Base-by-base conservation (phyloP, 2,888 invertebrate species). In the Germaria angustata region DNA sequence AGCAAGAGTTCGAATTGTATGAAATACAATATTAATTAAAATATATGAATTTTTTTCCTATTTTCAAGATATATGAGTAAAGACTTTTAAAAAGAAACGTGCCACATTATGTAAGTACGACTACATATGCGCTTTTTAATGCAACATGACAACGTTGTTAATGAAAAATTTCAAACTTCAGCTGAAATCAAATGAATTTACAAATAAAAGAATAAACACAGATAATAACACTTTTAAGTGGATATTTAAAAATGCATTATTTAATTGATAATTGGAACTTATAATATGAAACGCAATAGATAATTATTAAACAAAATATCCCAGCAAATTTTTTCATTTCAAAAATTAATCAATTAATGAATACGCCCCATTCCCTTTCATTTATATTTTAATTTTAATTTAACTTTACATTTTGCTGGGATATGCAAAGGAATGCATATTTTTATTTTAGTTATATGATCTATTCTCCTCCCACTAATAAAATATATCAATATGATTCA, bases 391-490 rank as follows among this genome's bases (percentile, higher is more conserved):
- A n/a, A n/a, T n/a, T n/a, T n/a, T n/a, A n/a, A 9, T 8, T 9
- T 9, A 17, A 2, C 44, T 44, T 2, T 44, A 17, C 20, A 44
- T 44, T 44, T 44, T 13, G 44, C 44, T 44, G 44, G 44, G 44
- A 44, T 44, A 44, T 44, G 44, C 7, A 2, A 44, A 5, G 9
- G 2, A 39, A 39, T 39, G n/a, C 4, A 39, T 39, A n/a, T 4
- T n/a, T n/a, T 17, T 44, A 44, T 20, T 17, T 44, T 17, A 44
- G 3, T 1, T n/a, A 28, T 8, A 1, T 17, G 17, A 46, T 46
- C 1, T 20, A 11, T 46, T 49, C 34, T 65, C 32, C 65, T 34
- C 65, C 65, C 65, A 65, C 65, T 32, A 63, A 55, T 55, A 9
- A 24, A 51, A 51, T 51, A 24, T 13, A n/a, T n/a, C n/a, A n/a